These are phyloP conservation scores for Andrena chrysosceles DNA, from an alignment of 2,888 invertebrate genomes.

Conservation along the genomic window DNA sequence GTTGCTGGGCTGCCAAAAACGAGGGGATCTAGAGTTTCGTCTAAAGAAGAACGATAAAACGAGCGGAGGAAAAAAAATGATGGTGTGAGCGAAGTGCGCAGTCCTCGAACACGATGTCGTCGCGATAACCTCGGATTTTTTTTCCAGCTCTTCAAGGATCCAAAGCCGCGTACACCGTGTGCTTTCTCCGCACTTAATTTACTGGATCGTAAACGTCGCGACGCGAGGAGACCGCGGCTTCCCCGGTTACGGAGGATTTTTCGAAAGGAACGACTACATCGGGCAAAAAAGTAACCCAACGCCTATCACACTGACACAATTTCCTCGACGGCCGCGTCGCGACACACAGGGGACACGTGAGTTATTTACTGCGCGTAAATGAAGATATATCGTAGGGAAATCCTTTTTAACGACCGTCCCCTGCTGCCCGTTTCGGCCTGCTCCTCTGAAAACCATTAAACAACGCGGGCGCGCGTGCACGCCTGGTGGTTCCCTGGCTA, in stretches of 20 bases:
- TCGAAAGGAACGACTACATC: constrained; percentile 41
- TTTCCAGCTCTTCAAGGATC: constrained; percentile 35
- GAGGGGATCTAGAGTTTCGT: neutral
- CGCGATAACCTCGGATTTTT: constrained; percentile 56
- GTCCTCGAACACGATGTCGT: constrained; percentile 45
- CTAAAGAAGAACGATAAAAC: neutral
- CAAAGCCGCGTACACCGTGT: constrained; percentile 30
- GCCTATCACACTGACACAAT: constrained; percentile 65
- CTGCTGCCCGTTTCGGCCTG: constrained; percentile 25
- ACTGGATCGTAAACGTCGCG: constrained; percentile 64
- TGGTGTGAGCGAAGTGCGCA: constrained; percentile 10
- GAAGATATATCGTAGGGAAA: constrained; percentile 77
- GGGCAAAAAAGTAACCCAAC: constrained; percentile 60
- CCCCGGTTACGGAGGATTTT: constrained; percentile 41
- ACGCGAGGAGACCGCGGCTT: constrained; percentile 30
- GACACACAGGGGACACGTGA: constrained; percentile 48
- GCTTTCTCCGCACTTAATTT: constrained; percentile 57
- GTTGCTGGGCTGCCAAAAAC: neutral
- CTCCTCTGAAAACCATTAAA: constrained; percentile 64
- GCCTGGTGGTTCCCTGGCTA: constrained; percentile 7
- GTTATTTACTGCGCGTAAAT: constrained; percentile 76
- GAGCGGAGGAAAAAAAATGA: neutral
- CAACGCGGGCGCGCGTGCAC: constrained; percentile 17
- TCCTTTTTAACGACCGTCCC: constrained; percentile 72
- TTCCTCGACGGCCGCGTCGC: constrained; percentile 48